These are phyloP conservation scores for Xiphias gladius DNA, from an alignment of 2,113 vertebrate genomes.

Conservation along the genomic window DNA sequence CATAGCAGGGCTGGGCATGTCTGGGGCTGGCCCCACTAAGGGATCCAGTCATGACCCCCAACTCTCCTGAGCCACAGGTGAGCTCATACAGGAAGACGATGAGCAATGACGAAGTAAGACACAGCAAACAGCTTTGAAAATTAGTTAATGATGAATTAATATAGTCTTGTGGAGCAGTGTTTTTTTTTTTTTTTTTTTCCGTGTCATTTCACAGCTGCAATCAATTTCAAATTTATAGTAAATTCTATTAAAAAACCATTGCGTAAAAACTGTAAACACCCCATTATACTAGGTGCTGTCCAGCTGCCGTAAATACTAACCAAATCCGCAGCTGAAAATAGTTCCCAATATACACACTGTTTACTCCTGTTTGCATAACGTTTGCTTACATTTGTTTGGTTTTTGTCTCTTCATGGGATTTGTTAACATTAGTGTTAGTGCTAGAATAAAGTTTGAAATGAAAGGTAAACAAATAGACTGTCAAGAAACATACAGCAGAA, in stretches of 20 bases:
- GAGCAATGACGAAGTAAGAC: background rate
- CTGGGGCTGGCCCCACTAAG: slow-evolving; percentile 58
- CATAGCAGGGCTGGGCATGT: slow-evolving; percentile 76
- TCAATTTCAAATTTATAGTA: background rate
- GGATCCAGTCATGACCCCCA: slow-evolving; percentile 64
- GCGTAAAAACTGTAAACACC: background rate
- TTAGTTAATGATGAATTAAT: slow-evolving; percentile 19
- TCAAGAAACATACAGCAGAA: background rate
- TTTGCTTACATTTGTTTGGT: background rate
- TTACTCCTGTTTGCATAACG: background rate
- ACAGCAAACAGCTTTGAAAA: background rate
- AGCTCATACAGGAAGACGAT: slow-evolving; percentile 42
- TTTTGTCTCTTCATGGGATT: background rate
- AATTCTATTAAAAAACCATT: background rate
- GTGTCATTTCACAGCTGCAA: background rate
- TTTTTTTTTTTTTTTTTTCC: too few relatives aligned
- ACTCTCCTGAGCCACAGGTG: slow-evolving; percentile 75
- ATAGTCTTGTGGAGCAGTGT: background rate
- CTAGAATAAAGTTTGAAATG: background rate
- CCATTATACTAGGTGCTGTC: too few relatives aligned
- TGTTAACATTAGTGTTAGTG: background rate
- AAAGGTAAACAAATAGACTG: slow-evolving; percentile 29
- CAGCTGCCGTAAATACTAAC: background rate
- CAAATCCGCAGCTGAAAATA: background rate
- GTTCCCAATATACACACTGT: background rate